Evolutionary conservation across 2,113 vertebrate genomes (phyloP).

Genomic region (Colistium nudipinnis): DNA sequence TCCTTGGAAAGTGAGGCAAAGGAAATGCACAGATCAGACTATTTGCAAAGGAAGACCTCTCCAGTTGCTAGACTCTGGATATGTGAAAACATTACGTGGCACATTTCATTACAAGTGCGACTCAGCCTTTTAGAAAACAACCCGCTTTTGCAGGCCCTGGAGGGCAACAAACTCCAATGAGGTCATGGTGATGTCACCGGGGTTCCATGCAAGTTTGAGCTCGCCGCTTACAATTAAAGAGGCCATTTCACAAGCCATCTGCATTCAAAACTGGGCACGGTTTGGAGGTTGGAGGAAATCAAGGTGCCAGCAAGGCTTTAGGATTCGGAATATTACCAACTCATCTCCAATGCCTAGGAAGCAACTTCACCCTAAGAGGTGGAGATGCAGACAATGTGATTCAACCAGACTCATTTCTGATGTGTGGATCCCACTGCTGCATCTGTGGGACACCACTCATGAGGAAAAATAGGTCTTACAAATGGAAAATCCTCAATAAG

Average conservation of each 20-base stretch:
- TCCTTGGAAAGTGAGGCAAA: background rate
- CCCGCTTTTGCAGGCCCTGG: background rate
- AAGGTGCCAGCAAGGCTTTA: background rate
- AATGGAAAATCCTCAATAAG: constrained; percentile 26
- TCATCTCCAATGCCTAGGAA: background rate
- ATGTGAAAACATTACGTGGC: background rate
- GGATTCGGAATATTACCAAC: background rate
- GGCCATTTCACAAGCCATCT: background rate
- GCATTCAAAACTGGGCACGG: background rate
- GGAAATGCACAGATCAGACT: background rate
- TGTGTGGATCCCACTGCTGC: background rate
- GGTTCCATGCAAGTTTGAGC: background rate
- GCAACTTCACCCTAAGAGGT: background rate
- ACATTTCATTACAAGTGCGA: background rate
- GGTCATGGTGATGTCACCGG: background rate
- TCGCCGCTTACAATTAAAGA: background rate
- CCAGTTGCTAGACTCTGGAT: background rate
- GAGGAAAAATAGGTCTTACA: constrained; percentile 3
- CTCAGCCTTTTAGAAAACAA: background rate
- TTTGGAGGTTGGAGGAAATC: background rate
- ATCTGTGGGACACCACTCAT: constrained; percentile 6
- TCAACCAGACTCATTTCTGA: background rate
- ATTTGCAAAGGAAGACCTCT: background rate
- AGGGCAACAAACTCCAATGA: background rate
- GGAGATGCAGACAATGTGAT: background rate